phyloP scores from a whole-genome alignment of 2,888 invertebrate species.

The Psylliodes chrysocephalus region DNA sequence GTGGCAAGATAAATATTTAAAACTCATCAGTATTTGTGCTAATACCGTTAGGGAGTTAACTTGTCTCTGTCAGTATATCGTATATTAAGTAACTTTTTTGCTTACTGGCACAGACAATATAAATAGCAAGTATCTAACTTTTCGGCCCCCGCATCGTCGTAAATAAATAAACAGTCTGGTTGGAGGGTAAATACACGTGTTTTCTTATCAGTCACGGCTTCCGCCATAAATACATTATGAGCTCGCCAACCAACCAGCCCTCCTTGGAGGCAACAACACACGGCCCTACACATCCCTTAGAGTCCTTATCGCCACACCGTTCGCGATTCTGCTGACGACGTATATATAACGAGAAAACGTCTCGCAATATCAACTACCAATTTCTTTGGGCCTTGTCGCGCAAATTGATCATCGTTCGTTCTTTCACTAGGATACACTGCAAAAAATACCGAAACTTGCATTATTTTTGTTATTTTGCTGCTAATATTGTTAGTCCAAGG shows the following conservation, averaged over 20 bases:
- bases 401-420: background rate
- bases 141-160: constrained; percentile 12
- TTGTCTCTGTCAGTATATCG: no score
- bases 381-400: background rate
- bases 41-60: no score
- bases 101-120: background rate
- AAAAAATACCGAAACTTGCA: no score
- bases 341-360: constrained; percentile 13
- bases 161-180: constrained; percentile 40
- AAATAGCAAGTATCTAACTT: constrained; percentile 13
- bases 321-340: constrained; percentile 27
- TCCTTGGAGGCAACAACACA: constrained; percentile 8
- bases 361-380: constrained; percentile 14
- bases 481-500: no score
- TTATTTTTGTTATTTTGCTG: no score
- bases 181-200: constrained; percentile 41
- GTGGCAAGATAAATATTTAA: no score
- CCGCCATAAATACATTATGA: constrained; percentile 48
- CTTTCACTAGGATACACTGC: background rate
- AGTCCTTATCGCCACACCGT: constrained; percentile 27
- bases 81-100: no score
- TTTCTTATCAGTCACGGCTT: constrained; percentile 44
- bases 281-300: constrained; percentile 25
- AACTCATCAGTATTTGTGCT: no score
- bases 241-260: constrained; percentile 29